Evolutionary conservation across 2,888 invertebrate species (phyloP).

Genomic region (Caenorhabditis wallacei): DNA sequence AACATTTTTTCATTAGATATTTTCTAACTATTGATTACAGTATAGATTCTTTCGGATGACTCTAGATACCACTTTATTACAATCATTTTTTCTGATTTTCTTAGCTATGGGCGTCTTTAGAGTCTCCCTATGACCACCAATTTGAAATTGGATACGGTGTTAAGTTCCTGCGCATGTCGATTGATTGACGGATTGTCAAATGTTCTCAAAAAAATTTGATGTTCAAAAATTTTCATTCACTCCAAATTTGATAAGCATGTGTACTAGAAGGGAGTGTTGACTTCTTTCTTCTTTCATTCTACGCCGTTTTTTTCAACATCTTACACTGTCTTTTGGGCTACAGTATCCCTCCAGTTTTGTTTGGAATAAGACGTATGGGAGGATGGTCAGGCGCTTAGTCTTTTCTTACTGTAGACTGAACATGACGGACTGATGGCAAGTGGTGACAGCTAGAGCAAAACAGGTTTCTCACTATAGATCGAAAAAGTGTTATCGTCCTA

Average conservation of each 20-base stretch:
- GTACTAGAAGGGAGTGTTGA: conserved; percentile 28
- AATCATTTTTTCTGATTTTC: background rate
- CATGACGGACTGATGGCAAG: conserved; percentile 40
- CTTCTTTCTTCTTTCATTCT: background rate
- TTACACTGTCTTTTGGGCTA: conserved; percentile 38
- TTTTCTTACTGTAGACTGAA: conserved; percentile 58
- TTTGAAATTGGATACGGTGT: conserved; percentile 46
- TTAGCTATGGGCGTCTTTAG: background rate
- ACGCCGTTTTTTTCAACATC: conserved; percentile 22
- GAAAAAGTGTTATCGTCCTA: conserved; percentile 53
- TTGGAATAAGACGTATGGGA: conserved; percentile 23
- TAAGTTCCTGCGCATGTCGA: conserved; percentile 13
- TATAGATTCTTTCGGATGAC: background rate
- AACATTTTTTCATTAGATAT: too few species aligned
- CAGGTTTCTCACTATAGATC: conserved; percentile 57
- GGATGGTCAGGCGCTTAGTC: conserved; percentile 63
- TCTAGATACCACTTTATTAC: background rate
- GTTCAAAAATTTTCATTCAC: conserved; percentile 31
- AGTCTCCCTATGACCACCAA: background rate
- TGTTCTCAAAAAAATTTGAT: conserved; percentile 40
- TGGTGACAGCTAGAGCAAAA: conserved; percentile 53
- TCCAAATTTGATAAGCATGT: conserved; percentile 62
- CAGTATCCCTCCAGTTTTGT: conserved; percentile 53
- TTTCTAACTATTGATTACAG: too few species aligned
- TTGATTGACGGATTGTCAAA: conserved; percentile 9